A percentile compares a stretch with the other conserved stretches of the same genome.
phyloP scores from a whole-genome alignment of 2,113 vertebrate genomes.

The Embiotoca jacksoni region DNA sequence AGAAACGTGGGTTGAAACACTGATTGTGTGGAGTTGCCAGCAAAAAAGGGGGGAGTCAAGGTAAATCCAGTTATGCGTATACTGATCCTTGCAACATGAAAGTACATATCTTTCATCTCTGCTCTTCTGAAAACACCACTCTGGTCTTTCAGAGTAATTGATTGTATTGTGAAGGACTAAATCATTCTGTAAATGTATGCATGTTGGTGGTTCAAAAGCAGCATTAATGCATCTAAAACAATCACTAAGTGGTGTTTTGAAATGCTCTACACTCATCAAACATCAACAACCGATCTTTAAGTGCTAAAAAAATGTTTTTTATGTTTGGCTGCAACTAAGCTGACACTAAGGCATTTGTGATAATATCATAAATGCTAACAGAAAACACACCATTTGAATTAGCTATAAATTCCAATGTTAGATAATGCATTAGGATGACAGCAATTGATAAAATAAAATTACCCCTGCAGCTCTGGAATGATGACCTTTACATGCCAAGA shows the following conservation, averaged over 20 bases:
- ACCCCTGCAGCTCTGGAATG: conserved; percentile 42
- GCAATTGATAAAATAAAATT: conserved; percentile 43
- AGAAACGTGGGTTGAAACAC: conserved; percentile 46
- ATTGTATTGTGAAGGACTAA: not conserved
- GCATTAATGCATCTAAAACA: conserved; percentile 14
- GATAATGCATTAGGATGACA: conserved; percentile 51
- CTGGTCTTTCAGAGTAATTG: conserved; percentile 25
- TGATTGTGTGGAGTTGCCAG: conserved; percentile 31
- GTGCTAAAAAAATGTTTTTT: conserved; percentile 6
- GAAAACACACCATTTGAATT: conserved; percentile 20
- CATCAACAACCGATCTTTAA: conserved; percentile 17
- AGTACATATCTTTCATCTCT: conserved; percentile 20
- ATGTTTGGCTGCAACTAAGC: not conserved
- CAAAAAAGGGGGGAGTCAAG: conserved; percentile 31
- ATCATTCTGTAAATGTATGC: not conserved
- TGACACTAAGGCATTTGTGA: conserved; percentile 12
- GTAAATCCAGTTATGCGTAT: conserved; percentile 54
- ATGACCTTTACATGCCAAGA: conserved; percentile 59
- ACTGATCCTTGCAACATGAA: conserved; percentile 26
- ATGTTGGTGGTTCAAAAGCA: conserved; percentile 7
- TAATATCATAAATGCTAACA: conserved; percentile 15
- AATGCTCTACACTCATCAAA: conserved; percentile 30
- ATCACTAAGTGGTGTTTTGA: conserved; percentile 9
- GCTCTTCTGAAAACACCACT: conserved; percentile 31
- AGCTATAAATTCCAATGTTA: conserved; percentile 38